Base-by-base conservation (phyloP, 2,888 invertebrate genomes). In the Amphipoea lucens region DNA sequence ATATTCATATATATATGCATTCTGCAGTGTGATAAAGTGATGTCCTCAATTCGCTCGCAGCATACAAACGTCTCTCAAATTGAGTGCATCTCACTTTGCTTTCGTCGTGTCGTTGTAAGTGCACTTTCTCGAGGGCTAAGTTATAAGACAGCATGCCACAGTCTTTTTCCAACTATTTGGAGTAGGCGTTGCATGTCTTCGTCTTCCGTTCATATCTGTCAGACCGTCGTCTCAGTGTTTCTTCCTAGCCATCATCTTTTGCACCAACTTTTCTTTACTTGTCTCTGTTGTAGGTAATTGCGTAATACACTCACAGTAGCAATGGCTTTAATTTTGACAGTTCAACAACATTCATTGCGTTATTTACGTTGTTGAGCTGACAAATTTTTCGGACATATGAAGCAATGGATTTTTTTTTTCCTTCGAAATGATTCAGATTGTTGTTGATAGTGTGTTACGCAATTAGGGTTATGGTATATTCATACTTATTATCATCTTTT, bases 31-130 rank as follows among this genome's bases (percentile, higher is more conserved):
- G 71, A 68, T 68, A 72, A 36, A 69, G 36, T n/a, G 75, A 75
- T 70, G 87, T 29, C 76, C 87, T 73, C 87, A 67, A 87, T 87
- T 63, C 60, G 48, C 36, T 40, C 69, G 68, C 72, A 48, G 62
- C 78, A 83, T 81, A 78, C 79, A 76, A 79, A 72, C 66, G 48
- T 45, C 69, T 78, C 76, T 62, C 54, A 76, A 69, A 79, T 83
- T 63, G 72, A 79, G 80, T 76, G 76, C 84, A 75, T 67, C 76
- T 79, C 72, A 71, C 67, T 70, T 73, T 73, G 62, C 74, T 69
- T 74, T 83, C 76, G 17, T n/a, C 67, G 29, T 20, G 63, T 60
- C 63, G 70, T 63, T 83, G 62, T 71, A 76, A 79, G 42, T 74
- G 65, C 74, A 84, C 68, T 80, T 74, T 74, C 74, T 68, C 72